Evolutionary conservation across 2,797 vertebrate genomes (phyloP), one percentile per base, ranked within the genome.

Genomic region (Poecilia gillii): DNA sequence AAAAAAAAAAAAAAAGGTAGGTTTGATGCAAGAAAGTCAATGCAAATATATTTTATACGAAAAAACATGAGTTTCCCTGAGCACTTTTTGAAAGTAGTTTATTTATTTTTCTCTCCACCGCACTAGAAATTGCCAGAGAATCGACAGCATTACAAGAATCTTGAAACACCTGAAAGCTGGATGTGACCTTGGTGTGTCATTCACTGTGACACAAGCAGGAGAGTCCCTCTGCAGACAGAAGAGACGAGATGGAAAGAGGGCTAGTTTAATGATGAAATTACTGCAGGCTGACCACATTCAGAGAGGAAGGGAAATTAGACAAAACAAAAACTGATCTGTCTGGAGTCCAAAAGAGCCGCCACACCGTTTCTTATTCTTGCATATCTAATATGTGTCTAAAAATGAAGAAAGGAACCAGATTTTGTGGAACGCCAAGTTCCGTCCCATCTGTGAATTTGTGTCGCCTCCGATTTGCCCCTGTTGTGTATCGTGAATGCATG

Each of bases 141-240:
- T 73, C 74, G 75, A 74, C 72, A 59, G 71, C 47, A 45, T 62
- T 39, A 53, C 64, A 45, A 64, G 82, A 83, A 82, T 36, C 73
- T 64, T 72, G 73, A 73, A 76, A 82, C 28, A 82, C 76, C 66
- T 81, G 45, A 72, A 82, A 49, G 76, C 74, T 76, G 85, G 81
- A 78, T 77, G 41, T 88, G 87, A 80, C 89, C 92, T 91, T 91
- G 85, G 84, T 68, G 91, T 89, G 88, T 90, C 88, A 91, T 92
- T 92, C 80, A 72, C 66, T 79, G 75, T 85, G 66, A 74, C 75
- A 57, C 75, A 46, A 79, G 76, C 64, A 73, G 78, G 57, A 74
- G 76, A 9, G 57, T 74, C 70, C 75, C 77, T 70, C 80, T 79
- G 80, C 83, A 81, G 83, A 72, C 72, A 68, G 12, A 70, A 66